Evolutionary conservation across 2,888 invertebrate species (phyloP), one percentile per base, ranked within the genome.

Genomic region (Dryobota labecula): DNA sequence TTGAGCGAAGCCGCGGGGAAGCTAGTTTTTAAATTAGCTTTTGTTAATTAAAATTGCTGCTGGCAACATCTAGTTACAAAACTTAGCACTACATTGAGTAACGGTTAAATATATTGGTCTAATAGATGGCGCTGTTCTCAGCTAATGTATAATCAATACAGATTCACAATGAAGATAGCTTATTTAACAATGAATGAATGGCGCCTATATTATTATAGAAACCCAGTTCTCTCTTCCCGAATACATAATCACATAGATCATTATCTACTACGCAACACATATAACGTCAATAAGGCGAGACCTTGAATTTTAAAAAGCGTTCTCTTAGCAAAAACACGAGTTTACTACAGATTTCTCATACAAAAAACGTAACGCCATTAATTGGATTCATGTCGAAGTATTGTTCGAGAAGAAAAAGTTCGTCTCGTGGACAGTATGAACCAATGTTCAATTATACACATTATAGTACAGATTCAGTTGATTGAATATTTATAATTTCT

Each of bases 191-290:
- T 84, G 80, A 84, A 84, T 84, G 84, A 85, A 80, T 49, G 47
- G 43, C 47, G 61, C 30, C 38, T 70, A 67, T 65, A 51, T 63
- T 65, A 51, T 63, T 67, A 84, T 70, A 72, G 77, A 75, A 75
- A 68, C 58, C 33, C 58, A 70, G 71, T 56, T 78, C 75, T 76
- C 75, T 80, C 68, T 72, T 70, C 51, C 60, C 70, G 49, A 68
- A 69, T 78, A 83, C 83, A 74, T 76, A 72, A 82, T 70, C 56
- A 38, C 41, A 78, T 76, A 76, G 83, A 83, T 81, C 53, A 78
- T 70, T 70, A 79, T 57, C 83, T 65, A 72, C 73, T 79, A 80
- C 69, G 69, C 69, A 71, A 64, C 60, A 56, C 62, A 65, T 51
- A 45, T 38, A 67, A 67, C 66, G 51, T 75, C 69, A 68, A 73